phyloP scores from a whole-genome alignment of 2,888 invertebrate genomes.

The Ormyrus rosae region DNA sequence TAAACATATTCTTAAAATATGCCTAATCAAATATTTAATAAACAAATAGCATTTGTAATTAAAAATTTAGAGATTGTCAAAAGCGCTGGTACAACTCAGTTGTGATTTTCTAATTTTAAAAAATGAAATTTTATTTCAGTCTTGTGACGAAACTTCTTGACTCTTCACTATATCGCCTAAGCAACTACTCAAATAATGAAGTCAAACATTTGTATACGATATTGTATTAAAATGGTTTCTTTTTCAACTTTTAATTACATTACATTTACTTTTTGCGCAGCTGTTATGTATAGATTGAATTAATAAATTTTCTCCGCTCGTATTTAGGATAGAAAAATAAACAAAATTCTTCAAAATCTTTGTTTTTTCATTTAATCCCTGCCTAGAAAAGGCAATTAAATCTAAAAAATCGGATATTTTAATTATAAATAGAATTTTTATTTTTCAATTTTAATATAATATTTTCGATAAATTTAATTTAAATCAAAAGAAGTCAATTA shows the following conservation, averaged over 20 bases:
- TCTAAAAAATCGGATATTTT: background rate
- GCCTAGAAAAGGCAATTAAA: too few species aligned
- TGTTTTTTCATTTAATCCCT: background rate
- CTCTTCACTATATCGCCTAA: slow-evolving; percentile 20
- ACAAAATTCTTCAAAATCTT: slow-evolving; percentile 49
- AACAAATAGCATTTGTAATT: slow-evolving; percentile 27
- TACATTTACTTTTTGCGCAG: slow-evolving; percentile 48
- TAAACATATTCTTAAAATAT: slow-evolving; percentile 41
- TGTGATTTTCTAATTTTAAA: slow-evolving; percentile 40
- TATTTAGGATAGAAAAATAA: slow-evolving; percentile 56
- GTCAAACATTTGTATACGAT: slow-evolving; percentile 54
- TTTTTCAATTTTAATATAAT: too few species aligned
- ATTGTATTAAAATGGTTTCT: slow-evolving; percentile 26
- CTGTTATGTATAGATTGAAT: slow-evolving; percentile 53
- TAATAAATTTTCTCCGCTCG: slow-evolving; percentile 55
- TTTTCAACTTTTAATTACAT: slow-evolving; percentile 16
- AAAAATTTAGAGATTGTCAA: slow-evolving; percentile 31
- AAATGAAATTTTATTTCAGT: slow-evolving; percentile 20
- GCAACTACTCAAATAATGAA: slow-evolving; percentile 32
- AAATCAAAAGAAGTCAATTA: background rate
- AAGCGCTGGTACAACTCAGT: slow-evolving; percentile 46
- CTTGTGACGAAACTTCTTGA: slow-evolving; percentile 19
- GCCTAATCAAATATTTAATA: slow-evolving; percentile 44
- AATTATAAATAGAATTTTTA: background rate
- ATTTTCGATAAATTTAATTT: background rate